These are phyloP conservation scores for Drosophila bunnanda DNA, from an alignment of 2,888 invertebrate genomes.

Conservation along the genomic window DNA sequence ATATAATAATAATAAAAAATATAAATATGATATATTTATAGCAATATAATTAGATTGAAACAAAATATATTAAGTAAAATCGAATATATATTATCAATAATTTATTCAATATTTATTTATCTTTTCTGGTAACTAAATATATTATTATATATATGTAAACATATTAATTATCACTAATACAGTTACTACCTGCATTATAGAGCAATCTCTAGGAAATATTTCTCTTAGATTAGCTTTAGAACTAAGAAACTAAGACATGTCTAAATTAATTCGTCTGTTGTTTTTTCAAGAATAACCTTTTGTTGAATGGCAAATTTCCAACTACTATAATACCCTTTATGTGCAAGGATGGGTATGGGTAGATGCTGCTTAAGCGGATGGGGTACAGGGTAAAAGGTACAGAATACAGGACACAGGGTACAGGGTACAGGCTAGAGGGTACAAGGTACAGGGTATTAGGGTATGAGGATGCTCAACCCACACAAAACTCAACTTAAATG, in stretches of 20 bases:
- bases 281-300: not conserved
- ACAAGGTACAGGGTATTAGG: not conserved
- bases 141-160: too few relatives aligned
- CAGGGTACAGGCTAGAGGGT: not conserved
- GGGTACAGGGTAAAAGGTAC: not conserved
- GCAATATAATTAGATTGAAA: too few relatives aligned
- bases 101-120: not conserved
- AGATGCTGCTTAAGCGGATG: not conserved
- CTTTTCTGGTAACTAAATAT: too few relatives aligned
- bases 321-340: not conserved
- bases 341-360: too few relatives aligned
- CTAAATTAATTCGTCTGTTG: not conserved
- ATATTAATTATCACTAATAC: too few relatives aligned
- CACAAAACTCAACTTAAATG: conserved; percentile 53
- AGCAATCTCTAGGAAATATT: too few relatives aligned
- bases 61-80: too few relatives aligned
- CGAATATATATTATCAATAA: not conserved
- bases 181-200: not conserved
- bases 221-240: not conserved
- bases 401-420: not conserved
- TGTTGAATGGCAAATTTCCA: too few relatives aligned
- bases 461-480: conserved; percentile 5
- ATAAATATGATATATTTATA: too few relatives aligned
- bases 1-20: too few relatives aligned
- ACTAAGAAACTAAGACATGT: not conserved